A percentile compares a stretch with the other conserved stretches of the same genome.
Conservation (phyloP, 2,797 vertebrate species). For the Microcaecilia unicolor region DNA sequence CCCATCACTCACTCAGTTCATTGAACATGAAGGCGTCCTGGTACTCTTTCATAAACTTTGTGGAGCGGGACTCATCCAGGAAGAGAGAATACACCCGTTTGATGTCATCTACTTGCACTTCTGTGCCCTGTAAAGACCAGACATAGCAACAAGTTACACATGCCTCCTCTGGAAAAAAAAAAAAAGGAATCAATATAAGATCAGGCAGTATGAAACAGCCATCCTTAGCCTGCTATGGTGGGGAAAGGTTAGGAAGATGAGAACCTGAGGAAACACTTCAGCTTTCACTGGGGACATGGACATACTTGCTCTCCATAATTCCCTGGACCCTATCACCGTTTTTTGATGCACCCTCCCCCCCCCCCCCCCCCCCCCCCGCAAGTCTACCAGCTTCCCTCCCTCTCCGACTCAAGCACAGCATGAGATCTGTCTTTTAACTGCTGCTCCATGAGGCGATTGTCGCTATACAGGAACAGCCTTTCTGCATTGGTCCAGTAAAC, state of each 20-base stretch:
- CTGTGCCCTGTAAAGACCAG: slow-evolving; percentile 69
- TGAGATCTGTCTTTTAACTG: too few species aligned
- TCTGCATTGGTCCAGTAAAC: not conserved
- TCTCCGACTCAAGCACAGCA: too few species aligned
- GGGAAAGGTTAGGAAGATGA: not conserved
- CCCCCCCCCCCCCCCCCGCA: too few species aligned
- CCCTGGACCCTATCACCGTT: not conserved
- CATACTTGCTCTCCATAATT: not conserved
- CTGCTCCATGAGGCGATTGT: too few species aligned
- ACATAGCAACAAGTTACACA: too few species aligned
- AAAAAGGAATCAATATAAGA: too few species aligned
- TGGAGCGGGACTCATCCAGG: slow-evolving; percentile 83
- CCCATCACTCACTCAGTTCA: slow-evolving; percentile 83
- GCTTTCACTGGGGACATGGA: not conserved
- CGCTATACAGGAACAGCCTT: too few species aligned
- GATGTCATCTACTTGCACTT: slow-evolving; percentile 90
- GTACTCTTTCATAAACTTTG: slow-evolving; percentile 92
- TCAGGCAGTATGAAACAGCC: too few species aligned
- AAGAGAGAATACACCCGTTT: slow-evolving; percentile 88
- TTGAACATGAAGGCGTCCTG: slow-evolving; percentile 93
- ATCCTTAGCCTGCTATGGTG: not conserved
- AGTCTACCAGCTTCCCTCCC: too few species aligned
- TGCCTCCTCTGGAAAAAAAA: too few species aligned
- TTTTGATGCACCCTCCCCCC: not conserved
- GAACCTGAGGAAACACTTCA: too few species aligned